Percentiles rank a stretch among this genome's conserved stretches.
Evolutionary conservation across 2,113 vertebrate genomes (phyloP).

Genomic region (Vanacampus margaritifer): DNA sequence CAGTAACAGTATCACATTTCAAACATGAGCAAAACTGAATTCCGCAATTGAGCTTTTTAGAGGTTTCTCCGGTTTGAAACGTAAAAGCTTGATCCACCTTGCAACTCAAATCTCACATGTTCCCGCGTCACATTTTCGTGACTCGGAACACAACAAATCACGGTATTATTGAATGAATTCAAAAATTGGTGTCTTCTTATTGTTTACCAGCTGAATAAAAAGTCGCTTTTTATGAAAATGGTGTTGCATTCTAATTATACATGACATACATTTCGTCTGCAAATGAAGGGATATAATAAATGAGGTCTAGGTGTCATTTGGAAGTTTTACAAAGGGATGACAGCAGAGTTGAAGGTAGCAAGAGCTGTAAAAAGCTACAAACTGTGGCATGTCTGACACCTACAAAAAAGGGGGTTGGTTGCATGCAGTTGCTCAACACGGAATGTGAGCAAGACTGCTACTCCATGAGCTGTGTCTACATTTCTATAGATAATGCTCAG

Average conservation of each 20-base stretch:
- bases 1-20: conserved; percentile 38
- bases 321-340: neutral
- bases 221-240: conserved; percentile 43
- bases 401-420: neutral
- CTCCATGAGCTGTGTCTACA: neutral
- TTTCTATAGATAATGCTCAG: neutral
- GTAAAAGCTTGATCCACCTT: conserved; percentile 26
- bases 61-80: conserved; percentile 33
- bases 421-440: neutral
- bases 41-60: conserved; percentile 28
- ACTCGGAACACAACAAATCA: conserved; percentile 32
- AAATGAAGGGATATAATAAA: neutral
- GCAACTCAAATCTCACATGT: conserved; percentile 25
- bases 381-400: neutral
- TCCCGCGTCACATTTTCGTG: conserved; percentile 20
- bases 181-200: conserved; percentile 50
- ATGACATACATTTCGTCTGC: neutral
- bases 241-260: neutral
- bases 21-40: conserved; percentile 22
- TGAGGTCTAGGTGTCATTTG: neutral
- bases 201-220: conserved; percentile 64
- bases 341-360: neutral
- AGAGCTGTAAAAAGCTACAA: neutral
- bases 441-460: neutral
- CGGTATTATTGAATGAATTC: conserved; percentile 53